Evolutionary conservation across 1,140 invertebrate genomes (phyloP).

Genomic region (Bombus huntii): DNA sequence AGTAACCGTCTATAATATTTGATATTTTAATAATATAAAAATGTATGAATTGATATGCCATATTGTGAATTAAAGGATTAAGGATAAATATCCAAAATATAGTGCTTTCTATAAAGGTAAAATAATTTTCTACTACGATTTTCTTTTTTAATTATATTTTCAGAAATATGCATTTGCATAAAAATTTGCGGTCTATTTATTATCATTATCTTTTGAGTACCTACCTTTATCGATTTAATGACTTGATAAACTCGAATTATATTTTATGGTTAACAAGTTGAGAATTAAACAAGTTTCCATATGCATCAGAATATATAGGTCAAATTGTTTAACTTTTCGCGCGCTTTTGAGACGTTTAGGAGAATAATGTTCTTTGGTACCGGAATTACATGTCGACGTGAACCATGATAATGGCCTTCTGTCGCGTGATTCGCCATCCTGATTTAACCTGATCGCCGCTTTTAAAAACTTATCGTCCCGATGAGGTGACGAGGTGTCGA

Average conservation of each 20-base stretch:
- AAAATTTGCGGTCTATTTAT: background rate
- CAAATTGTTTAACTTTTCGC: constrained; percentile 8
- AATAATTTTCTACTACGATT: too few species aligned
- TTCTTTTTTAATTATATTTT: too few species aligned
- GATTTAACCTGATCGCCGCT: constrained; percentile 71
- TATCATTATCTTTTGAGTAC: background rate
- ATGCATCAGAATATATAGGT: background rate
- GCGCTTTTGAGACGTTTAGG: constrained; percentile 11
- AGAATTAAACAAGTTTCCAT: background rate
- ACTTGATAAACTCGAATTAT: background rate
- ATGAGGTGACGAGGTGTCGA: constrained; percentile 69
- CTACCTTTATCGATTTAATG: background rate
- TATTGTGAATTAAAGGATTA: background rate
- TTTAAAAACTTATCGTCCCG: constrained; percentile 61
- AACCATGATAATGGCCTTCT: constrained; percentile 57
- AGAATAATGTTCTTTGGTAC: constrained; percentile 19
- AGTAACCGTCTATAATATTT: background rate
- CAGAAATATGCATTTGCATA: too few species aligned
- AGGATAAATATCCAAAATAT: background rate
- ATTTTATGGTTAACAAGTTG: background rate
- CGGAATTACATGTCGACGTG: constrained; percentile 47
- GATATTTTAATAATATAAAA: background rate
- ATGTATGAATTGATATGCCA: background rate
- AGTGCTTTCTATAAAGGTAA: too few species aligned
- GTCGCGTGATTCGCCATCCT: constrained; percentile 65